These are phyloP conservation scores for Endomychus coccineus DNA, from an alignment of 2,888 invertebrate genomes.

Conservation along the genomic window DNA sequence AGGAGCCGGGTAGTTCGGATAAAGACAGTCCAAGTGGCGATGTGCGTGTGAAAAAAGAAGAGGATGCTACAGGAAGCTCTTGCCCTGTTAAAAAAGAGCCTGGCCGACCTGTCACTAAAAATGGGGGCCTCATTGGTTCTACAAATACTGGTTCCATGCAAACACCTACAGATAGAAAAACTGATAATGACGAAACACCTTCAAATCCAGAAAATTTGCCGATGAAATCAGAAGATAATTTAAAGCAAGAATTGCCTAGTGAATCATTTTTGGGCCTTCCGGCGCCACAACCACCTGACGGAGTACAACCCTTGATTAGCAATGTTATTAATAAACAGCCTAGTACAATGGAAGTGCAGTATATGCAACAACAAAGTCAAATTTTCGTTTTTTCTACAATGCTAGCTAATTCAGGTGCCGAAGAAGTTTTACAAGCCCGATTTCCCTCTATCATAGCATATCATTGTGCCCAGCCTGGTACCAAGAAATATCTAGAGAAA, in stretches of 20 bases:
- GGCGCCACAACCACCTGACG: slow-evolving; percentile 45
- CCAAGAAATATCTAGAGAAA: slow-evolving; percentile 92
- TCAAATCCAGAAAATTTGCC: slow-evolving; percentile 24
- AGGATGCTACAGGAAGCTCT: slow-evolving; percentile 36
- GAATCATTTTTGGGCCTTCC: slow-evolving; percentile 39
- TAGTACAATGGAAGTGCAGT: slow-evolving; percentile 76
- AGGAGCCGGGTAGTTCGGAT: slow-evolving; percentile 43
- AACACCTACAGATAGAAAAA: slow-evolving; percentile 35
- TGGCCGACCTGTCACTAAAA: slow-evolving; percentile 39
- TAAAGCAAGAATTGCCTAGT: slow-evolving; percentile 38
- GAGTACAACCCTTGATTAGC: slow-evolving; percentile 66
- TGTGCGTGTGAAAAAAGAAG: slow-evolving; percentile 41
- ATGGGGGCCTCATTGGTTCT: slow-evolving; percentile 43
- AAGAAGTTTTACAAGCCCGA: slow-evolving; percentile 82
- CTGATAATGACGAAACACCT: slow-evolving; percentile 33
- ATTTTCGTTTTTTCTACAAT: slow-evolving; percentile 95
- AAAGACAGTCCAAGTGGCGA: slow-evolving; percentile 39
- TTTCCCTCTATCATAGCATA: slow-evolving; percentile 89
- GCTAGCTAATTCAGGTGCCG: slow-evolving; percentile 91
- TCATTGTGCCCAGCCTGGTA: slow-evolving; percentile 91
- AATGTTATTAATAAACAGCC: slow-evolving; percentile 74
- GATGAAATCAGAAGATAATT: slow-evolving; percentile 40
- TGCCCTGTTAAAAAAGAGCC: slow-evolving; percentile 39
- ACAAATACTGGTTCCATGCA: slow-evolving; percentile 43
- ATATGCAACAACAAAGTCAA: slow-evolving; percentile 94